phyloP scores from a whole-genome alignment of 1,140 invertebrate genomes.

The Diorhabda sublineata region DNA sequence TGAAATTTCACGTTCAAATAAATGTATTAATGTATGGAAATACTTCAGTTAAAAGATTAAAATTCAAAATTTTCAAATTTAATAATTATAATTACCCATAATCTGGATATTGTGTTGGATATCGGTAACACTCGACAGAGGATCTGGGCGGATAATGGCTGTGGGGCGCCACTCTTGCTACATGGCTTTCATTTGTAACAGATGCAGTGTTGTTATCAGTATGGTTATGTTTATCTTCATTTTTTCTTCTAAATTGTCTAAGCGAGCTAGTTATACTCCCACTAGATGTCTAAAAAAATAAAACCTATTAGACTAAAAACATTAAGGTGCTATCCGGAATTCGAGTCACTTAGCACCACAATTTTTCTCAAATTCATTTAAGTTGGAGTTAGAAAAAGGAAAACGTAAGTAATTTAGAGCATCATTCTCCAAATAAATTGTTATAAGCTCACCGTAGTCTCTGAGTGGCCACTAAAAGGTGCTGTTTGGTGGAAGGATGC shows the following conservation, averaged over 20 bases:
- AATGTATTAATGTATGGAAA: no score
- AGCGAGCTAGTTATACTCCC: conserved; percentile 40
- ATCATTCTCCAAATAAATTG: no score
- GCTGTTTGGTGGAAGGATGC: conserved; percentile 35
- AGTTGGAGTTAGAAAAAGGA: no score
- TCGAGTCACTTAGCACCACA: no score
- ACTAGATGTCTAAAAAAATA: conserved; percentile 25
- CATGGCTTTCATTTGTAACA: conserved; percentile 29
- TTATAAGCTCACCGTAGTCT: conserved; percentile 33
- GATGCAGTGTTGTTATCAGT: conserved; percentile 13
- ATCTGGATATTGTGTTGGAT: conserved; percentile 27
- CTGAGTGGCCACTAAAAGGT: conserved; percentile 33
- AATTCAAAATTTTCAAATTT: background rate
- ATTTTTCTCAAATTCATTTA: no score
- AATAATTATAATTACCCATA: conserved; percentile 21
- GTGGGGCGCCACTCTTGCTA: conserved; percentile 40
- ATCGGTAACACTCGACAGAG: conserved; percentile 33
- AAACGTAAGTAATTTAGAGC: no score
- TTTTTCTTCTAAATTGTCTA: conserved; percentile 44
- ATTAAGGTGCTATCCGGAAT: no score
- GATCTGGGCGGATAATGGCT: conserved; percentile 35
- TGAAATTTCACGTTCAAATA: no score
- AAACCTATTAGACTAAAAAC: no score
- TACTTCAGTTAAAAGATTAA: background rate
- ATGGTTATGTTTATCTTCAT: conserved; percentile 32